These are phyloP conservation scores for Forficula auricularia DNA, from an alignment of 1,140 invertebrate species.

Conservation along the genomic window DNA sequence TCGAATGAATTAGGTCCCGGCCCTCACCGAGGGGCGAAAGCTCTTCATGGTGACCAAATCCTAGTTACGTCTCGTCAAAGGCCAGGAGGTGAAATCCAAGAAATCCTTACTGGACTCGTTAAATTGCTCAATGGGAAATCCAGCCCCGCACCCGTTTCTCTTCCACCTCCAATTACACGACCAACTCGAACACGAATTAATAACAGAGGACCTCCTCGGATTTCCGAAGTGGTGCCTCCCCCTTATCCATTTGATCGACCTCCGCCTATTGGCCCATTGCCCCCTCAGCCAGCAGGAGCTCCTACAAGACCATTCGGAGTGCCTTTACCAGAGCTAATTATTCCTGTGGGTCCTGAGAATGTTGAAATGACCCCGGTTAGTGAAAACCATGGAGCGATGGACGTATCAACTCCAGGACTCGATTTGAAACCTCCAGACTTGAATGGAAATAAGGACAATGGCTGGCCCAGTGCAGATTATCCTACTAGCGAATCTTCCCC, in stretches of 20 bases:
- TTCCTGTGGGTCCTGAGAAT: slow-evolving; percentile 30
- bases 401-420: no score
- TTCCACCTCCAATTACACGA: background rate
- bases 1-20: no score
- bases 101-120: slow-evolving; percentile 77
- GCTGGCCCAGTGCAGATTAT: no score
- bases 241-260: slow-evolving; percentile 53
- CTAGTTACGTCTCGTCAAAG: slow-evolving; percentile 27
- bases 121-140: slow-evolving; percentile 66
- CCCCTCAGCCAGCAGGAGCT: slow-evolving; percentile 35
- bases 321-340: slow-evolving; percentile 53
- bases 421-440: no score
- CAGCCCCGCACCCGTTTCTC: slow-evolving; percentile 3
- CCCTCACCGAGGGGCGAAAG: no score
- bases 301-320: slow-evolving; percentile 27
- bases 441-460: no score
- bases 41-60: no score
- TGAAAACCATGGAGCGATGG: no score
- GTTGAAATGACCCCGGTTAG: no score
- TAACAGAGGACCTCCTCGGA: slow-evolving; percentile 67
- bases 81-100: slow-evolving; percentile 55
- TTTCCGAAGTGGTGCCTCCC: slow-evolving; percentile 46
- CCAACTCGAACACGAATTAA: slow-evolving; percentile 48
- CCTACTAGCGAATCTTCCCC: no score
- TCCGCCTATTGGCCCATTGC: slow-evolving; percentile 27